Conservation (phyloP, 35 echinoderm and acorn worm species). For the Amphiura filiformis region DNA sequence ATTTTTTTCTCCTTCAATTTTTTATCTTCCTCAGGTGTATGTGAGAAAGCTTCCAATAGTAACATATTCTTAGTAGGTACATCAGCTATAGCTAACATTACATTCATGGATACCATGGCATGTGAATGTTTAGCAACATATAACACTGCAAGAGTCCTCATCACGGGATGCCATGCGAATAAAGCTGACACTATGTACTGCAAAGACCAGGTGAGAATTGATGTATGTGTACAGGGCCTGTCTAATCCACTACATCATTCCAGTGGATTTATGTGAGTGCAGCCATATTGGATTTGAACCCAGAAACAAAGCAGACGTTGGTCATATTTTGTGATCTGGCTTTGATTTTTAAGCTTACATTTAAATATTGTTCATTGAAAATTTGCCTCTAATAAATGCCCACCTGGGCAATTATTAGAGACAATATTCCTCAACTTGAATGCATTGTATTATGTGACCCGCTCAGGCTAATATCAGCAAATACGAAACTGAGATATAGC, state of each 20-base stretch:
- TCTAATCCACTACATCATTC: background rate
- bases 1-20: too few species aligned
- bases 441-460: too few species aligned
- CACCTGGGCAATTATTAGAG: too few species aligned
- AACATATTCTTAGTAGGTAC: conserved; percentile 64
- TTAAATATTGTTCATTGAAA: too few species aligned
- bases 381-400: too few species aligned
- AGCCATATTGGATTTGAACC: too few species aligned
- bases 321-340: background rate
- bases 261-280: background rate
- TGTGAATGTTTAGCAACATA: conserved; percentile 59
- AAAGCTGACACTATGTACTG: conserved; percentile 65
- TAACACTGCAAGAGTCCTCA: conserved; percentile 48
- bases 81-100: conserved; percentile 83
- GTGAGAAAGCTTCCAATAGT: conserved; percentile 35
- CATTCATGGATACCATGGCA: conserved; percentile 83
- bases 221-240: background rate
- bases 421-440: too few species aligned
- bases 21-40: conserved; percentile 18
- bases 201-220: conserved; percentile 74
- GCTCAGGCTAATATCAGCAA: too few species aligned
- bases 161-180: conserved; percentile 53
- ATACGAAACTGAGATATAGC: too few species aligned
- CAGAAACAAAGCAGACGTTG: background rate
- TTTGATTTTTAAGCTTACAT: too few species aligned